A percentile compares a stretch with the other conserved stretches of the same genome.
phyloP scores from a whole-genome alignment of 2,797 vertebrate genomes.

The Glossophaga mutica region DNA sequence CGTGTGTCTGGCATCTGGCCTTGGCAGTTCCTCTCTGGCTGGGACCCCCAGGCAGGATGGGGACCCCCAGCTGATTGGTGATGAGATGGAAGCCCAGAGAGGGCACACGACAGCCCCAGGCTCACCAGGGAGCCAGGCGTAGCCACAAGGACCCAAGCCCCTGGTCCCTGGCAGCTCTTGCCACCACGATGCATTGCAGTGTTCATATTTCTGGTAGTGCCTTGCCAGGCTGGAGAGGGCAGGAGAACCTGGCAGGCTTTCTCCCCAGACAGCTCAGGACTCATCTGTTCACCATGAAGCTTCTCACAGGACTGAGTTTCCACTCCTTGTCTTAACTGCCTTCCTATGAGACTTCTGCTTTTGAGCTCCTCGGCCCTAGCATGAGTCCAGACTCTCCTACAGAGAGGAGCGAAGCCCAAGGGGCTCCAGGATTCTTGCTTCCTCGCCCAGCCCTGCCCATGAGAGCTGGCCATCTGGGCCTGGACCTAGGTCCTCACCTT shows the following conservation, averaged over 20 bases:
- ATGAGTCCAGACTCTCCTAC: background rate
- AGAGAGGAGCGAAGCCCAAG: background rate
- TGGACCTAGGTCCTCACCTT: background rate
- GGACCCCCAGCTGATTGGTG: background rate
- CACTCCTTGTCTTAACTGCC: background rate
- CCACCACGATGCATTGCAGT: background rate
- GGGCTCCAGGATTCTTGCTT: background rate
- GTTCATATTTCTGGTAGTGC: background rate
- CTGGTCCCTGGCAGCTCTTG: background rate
- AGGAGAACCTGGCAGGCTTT: background rate
- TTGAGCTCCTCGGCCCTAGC: background rate
- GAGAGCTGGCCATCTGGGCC: background rate
- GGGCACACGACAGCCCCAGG: background rate
- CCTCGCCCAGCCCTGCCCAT: background rate
- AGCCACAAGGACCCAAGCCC: background rate
- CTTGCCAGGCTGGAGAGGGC: background rate
- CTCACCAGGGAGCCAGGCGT: background rate
- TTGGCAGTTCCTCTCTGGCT: background rate
- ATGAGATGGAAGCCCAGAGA: background rate
- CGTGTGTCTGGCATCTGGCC: background rate
- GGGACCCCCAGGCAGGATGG: background rate
- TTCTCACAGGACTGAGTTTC: background rate
- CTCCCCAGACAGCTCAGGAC: background rate
- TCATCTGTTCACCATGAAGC: background rate
- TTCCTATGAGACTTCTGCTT: background rate